Base-by-base conservation (phyloP, 2,113 vertebrate species). In the Hypocryptadius cinnamomeus region DNA sequence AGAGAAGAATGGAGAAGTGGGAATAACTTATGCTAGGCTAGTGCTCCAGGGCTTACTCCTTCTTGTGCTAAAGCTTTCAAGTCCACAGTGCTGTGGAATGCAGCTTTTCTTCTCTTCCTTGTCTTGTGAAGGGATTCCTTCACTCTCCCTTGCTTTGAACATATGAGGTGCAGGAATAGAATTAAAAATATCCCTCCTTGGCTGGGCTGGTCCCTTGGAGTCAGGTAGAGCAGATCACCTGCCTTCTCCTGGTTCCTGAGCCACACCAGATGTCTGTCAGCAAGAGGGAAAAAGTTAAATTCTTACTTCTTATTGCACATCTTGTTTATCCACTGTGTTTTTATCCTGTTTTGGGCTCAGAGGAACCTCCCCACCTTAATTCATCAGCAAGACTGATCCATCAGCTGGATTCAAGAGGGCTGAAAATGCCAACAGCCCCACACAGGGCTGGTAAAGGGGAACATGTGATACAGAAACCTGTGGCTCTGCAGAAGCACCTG, bases 1-100 rank as follows among this genome's bases (percentile, higher is more conserved):
- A 77, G 45, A 92, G 61, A 50, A 89, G 61, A 95, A 94, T 4
- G 4, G 79, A 80, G 90, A 69, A 91, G 15, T 50, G 71, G 87
- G 93, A 91, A 73, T 85, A 85, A 42, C 2, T 91, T 10, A 8
- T n/a, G 31, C 40, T 71, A 5, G 33, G 23, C 42, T 48, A 79
- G 33, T 54, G 63, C 85, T 87, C n/a, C 61, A 79, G 81, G 66
- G 45, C 5, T 94, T 47, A 9, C 5, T 77, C 28, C 40, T 92
- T 48, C 59, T 85, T 63, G 15, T 23, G 21, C 33, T 91, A 4
- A 85, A 89, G 40, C 37, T 94, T 87, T 82, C 59, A 69, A 94
- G 50, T 39, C 22, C 54, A 22, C 13, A 35, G 13, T 60, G 53
- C 31, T 66, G 50, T 18, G 57, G 17, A 6, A 48, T 12, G 37